These are phyloP conservation scores for Tragelaphus scriptus DNA, from an alignment of 2,113 vertebrate genomes.

Conservation along the genomic window DNA sequence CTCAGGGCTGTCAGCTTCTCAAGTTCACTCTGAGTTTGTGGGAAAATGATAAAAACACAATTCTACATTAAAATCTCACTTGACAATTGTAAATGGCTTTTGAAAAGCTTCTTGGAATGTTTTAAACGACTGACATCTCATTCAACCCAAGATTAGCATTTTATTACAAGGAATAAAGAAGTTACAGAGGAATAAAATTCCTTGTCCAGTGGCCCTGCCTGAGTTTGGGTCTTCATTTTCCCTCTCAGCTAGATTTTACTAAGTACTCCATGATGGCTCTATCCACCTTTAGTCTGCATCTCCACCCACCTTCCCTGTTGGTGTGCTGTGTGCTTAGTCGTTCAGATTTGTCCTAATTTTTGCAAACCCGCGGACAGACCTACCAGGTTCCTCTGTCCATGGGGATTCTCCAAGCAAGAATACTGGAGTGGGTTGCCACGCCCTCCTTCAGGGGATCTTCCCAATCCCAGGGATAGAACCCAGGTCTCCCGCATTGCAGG, in stretches of 20 bases:
- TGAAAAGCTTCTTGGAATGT: background rate
- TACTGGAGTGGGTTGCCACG: background rate
- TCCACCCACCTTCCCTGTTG: background rate
- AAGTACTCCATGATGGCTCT: background rate
- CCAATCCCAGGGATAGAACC: background rate
- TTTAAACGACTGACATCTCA: background rate
- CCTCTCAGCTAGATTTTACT: background rate
- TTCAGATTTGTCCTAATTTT: background rate
- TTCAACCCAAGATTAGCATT: background rate
- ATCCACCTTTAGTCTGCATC: background rate
- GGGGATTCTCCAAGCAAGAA: background rate
- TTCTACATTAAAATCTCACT: background rate
- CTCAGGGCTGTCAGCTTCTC: constrained; percentile 62
- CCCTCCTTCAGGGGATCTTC: background rate
- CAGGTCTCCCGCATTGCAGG: background rate
- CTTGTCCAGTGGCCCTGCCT: background rate
- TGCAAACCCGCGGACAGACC: background rate
- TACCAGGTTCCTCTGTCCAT: background rate
- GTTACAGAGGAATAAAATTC: background rate
- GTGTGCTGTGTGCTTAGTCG: background rate
- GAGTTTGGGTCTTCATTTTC: background rate
- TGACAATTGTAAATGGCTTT: background rate
- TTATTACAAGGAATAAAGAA: background rate
- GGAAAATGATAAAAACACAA: constrained; percentile 38
- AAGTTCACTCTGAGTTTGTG: constrained; percentile 51